Evolutionary conservation across 2,113 vertebrate species (phyloP), one percentile per base, ranked within the genome.

Genomic region (Sorex fumeus): DNA sequence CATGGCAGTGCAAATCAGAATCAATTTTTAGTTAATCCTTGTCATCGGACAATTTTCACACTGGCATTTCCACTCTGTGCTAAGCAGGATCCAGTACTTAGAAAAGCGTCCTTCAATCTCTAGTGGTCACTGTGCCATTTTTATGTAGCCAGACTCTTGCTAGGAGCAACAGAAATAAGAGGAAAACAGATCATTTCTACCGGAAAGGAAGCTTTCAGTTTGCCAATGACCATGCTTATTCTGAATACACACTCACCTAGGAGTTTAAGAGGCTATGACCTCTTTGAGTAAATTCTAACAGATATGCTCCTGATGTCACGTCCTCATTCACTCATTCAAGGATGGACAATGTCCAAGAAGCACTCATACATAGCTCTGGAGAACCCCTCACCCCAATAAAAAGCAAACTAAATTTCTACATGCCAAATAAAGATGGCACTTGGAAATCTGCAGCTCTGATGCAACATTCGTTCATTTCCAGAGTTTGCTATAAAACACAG

Each of bases 271-370:
- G 4, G 9, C 21, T 34, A 6, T 27, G 27, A 8, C 30, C 1
- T 69, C 9, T 6, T 0, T 40, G 1, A 60, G 4, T 6, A 3
- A 36, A 4, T 15, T 34, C 47, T 28, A 12, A 15, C 16, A n/a
- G 12, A 0, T 1, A 0, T 11, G 2, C 15, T 15, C 3, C 1
- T 16, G 6, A 27, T 1, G 3, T 1, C n/a, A 0, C 6, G 16
- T 45, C 1, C 34, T 34, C 74, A 27, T 64, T 8, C 62, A 30
- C 12, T 11, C 19, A 16, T 25, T 19, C 8, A 53, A 66, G 50
- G 34, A 32, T 64, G 3, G 13, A 15, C 27, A 8, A 10, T 2
- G 16, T 6, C 23, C 34, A 40, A 11, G 12, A 6, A 60, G 19
- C 7, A 57, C 34, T 75, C 19, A 36, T 5, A 25, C 21, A 19